These are phyloP conservation scores for Microcebus murinus DNA, from an alignment of 2,113 vertebrate genomes.

Conservation along the genomic window DNA sequence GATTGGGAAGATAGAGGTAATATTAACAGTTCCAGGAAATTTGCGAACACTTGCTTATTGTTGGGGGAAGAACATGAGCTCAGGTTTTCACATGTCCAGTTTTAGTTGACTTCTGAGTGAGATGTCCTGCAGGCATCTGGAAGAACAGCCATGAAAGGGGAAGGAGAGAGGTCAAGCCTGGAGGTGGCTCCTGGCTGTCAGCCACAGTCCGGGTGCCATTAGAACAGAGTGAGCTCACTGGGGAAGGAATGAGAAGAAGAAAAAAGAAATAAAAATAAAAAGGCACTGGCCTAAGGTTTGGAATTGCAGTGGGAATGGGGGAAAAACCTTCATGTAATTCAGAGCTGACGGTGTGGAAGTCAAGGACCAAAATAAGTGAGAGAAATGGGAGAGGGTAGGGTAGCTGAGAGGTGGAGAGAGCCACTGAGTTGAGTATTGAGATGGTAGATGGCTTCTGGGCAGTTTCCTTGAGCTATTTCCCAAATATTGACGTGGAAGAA, in stretches of 20 bases:
- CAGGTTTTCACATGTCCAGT: neutral
- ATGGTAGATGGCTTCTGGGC: neutral
- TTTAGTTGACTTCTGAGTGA: constrained; percentile 19
- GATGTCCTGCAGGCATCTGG: constrained; percentile 23
- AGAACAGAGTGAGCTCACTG: neutral
- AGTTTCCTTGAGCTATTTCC: neutral
- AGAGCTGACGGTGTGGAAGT: neutral
- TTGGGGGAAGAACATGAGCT: constrained; percentile 27
- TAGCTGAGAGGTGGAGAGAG: neutral
- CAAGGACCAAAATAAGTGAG: neutral
- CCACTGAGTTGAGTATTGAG: neutral
- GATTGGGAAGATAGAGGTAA: neutral
- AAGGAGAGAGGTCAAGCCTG: neutral
- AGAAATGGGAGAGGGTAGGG: neutral
- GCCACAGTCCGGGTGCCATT: neutral
- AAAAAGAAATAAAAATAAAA: too few relatives aligned
- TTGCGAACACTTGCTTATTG: neutral
- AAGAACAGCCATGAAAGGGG: neutral
- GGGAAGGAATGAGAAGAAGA: neutral
- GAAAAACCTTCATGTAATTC: neutral
- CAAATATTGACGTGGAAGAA: neutral
- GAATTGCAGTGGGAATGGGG: neutral
- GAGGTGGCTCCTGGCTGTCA: neutral
- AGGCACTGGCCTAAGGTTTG: neutral
- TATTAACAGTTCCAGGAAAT: neutral